Percentiles rank a stretch among this genome's conserved stretches.
These are phyloP conservation scores for Drosophila kikkawai DNA, from an alignment of 1,140 invertebrate species.

Conservation along the genomic window DNA sequence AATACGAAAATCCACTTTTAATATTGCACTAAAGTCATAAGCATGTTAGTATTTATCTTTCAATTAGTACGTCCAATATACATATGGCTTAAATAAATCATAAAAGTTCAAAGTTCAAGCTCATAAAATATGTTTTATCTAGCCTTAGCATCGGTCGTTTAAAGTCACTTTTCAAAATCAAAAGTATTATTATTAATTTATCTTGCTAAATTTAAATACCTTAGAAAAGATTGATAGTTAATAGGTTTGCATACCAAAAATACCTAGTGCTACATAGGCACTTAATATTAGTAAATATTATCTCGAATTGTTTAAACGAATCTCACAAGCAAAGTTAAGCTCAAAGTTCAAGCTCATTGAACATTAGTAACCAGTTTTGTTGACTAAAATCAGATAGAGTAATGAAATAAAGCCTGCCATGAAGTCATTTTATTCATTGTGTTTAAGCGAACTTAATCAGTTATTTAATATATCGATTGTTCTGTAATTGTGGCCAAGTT, in stretches of 20 bases:
- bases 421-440: background rate
- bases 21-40: background rate
- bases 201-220: background rate
- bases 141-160: background rate
- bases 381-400: background rate
- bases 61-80: background rate
- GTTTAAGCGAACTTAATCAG: background rate
- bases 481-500: background rate
- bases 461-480: constrained; percentile 1
- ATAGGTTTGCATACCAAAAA: background rate
- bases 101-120: constrained; percentile 6
- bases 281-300: constrained; percentile 6
- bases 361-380: constrained; percentile 13
- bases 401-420: no score
- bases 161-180: background rate
- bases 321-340: constrained; percentile 1
- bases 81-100: background rate
- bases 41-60: background rate
- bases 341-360: constrained; percentile 25
- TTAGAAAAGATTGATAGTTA: no score
- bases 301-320: background rate
- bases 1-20: background rate
- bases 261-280: background rate
- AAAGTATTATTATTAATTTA: background rate
- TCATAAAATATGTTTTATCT: background rate